Conservation (phyloP, 2,113 vertebrate species). For the Thunnus thynnus region DNA sequence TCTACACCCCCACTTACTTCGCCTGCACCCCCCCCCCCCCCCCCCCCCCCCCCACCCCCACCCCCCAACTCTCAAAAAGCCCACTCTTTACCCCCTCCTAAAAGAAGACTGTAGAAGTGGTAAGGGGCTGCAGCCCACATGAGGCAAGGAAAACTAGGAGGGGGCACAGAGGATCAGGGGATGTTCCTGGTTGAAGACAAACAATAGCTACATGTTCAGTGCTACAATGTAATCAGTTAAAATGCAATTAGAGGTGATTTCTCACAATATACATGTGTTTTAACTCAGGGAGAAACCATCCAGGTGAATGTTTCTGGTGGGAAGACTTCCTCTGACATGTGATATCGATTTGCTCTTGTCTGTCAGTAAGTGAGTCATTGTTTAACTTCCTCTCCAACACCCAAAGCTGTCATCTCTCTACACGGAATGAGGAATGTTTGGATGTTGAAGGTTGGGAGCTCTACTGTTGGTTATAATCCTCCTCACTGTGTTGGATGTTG, state of each 20-base stretch:
- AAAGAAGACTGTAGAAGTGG: slow-evolving; percentile 40
- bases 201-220: slow-evolving; percentile 59
- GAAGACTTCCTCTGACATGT: slow-evolving; percentile 76
- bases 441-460: slow-evolving; percentile 73
- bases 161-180: slow-evolving; percentile 25
- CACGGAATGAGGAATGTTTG: slow-evolving; percentile 70
- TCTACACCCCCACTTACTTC: slow-evolving; percentile 41
- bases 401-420: slow-evolving; percentile 66
- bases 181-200: slow-evolving; percentile 49
- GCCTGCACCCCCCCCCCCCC: slow-evolving; percentile 1
- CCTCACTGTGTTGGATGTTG: slow-evolving; percentile 60
- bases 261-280: slow-evolving; percentile 63
- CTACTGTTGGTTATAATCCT: slow-evolving; percentile 75
- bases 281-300: slow-evolving; percentile 39
- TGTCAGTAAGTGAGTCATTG: slow-evolving; percentile 80
- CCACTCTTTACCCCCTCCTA: slow-evolving; percentile 29
- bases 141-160: slow-evolving; percentile 49
- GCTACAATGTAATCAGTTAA: slow-evolving; percentile 31
- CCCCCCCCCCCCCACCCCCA: neutral
- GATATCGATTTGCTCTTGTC: slow-evolving; percentile 84
- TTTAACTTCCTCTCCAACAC: slow-evolving; percentile 80
- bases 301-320: slow-evolving; percentile 67
- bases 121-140: slow-evolving; percentile 38
- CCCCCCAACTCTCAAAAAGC: slow-evolving; percentile 14
- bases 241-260: slow-evolving; percentile 63